Evolutionary conservation across 2,888 invertebrate species (phyloP), one percentile per base, ranked within the genome.

Genomic region (Mellilla xanthometata): DNA sequence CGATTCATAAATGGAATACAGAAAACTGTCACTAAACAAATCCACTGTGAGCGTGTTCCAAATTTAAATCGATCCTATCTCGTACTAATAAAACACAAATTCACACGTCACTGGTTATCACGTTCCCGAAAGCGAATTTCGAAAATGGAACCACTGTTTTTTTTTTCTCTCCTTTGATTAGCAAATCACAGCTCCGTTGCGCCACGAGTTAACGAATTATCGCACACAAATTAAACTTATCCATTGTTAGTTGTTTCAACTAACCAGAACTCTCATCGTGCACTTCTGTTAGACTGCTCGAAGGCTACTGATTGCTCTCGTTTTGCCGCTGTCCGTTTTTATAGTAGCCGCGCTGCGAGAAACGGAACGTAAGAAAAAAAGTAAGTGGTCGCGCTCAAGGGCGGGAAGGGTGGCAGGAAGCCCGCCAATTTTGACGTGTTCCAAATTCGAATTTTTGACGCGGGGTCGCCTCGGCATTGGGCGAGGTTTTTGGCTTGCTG

Each of bases 211-310:
- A n/a, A 24, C 3, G 4, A 7, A 30, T 68, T 58, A 59, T 62
- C 43, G 49, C 30, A 46, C 31, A 51, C 40, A 41, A 33, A 39
- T 42, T 48, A 30, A 39, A 24, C n/a, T n/a, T 36, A 31, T 34
- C 30, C 35, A 45, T 44, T 52, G 49, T 47, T 49, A 52, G 49
- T 42, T 39, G 22, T 43, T n/a, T 62, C 49, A 74, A 85, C 89
- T 81, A 68, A 88, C 85, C 85, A 88, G 87, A 81, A 88, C 74
- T 88, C 87, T 84, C 87, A 89, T 88, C 85, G 66, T 87, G 88
- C 85, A 88, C 84, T 89, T 89, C 89, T 82, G 84, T 85, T 62
- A 83, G 89, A 89, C 89, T 89, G 88, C 89, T 66, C 85, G 85
- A 81, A 76, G 77, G 87, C 89, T 88, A 89, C 88, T 89, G 89